Conservation (phyloP, 2,797 vertebrate genomes). For the Gambelia wislizenii region DNA sequence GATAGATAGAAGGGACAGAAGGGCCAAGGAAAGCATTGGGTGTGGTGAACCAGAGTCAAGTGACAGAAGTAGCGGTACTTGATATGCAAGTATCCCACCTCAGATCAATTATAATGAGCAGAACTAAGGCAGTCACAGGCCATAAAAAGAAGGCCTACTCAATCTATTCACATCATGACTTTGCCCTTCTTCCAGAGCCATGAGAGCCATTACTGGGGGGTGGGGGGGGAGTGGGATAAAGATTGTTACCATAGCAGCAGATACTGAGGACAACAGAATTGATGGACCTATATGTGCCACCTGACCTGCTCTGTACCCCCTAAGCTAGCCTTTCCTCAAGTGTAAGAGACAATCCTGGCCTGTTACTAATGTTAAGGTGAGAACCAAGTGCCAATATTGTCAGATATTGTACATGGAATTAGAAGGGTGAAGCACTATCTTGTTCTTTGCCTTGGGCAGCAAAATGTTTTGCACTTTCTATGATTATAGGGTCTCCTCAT, state of each 20-base stretch:
- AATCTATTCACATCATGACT: background rate
- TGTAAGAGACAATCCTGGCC: no score
- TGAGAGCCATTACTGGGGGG: background rate
- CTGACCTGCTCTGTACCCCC: background rate
- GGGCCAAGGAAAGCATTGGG: background rate
- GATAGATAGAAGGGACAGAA: background rate
- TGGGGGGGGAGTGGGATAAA: background rate
- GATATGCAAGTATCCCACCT: background rate
- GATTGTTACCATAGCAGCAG: background rate
- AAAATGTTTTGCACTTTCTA: background rate
- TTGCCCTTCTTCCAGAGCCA: background rate
- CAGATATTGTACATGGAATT: no score
- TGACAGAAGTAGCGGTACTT: background rate
- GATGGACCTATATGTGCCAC: background rate
- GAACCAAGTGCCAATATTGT: no score
- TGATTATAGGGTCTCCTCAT: no score
- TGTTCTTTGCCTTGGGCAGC: background rate
- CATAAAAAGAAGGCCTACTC: background rate
- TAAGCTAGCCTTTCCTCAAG: no score
- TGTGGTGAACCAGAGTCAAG: background rate
- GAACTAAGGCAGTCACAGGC: background rate
- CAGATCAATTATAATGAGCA: background rate
- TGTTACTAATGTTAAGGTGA: no score
- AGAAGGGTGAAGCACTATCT: no score
- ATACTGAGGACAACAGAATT: background rate